Conservation (phyloP, 2,797 vertebrate genomes). For the Miichthys miiuy region DNA sequence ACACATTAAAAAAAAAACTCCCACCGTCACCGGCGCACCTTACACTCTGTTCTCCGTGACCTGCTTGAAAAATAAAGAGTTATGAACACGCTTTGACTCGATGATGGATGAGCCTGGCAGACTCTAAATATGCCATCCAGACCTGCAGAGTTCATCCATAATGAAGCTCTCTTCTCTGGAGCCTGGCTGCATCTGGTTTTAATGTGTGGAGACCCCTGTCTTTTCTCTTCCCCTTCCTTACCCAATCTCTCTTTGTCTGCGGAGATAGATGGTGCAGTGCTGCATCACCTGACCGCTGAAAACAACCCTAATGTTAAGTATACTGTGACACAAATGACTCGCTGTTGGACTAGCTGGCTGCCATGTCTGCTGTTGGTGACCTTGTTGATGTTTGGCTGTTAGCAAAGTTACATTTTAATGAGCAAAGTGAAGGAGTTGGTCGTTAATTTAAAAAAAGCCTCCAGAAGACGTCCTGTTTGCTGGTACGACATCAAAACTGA, state of each 20-base stretch:
- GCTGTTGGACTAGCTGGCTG: no score
- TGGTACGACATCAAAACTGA: no score
- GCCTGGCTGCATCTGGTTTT: conserved; percentile 80
- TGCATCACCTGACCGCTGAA: conserved; percentile 21
- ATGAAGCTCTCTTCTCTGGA: conserved; percentile 59
- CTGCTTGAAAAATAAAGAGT: conserved; percentile 23
- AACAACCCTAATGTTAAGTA: neutral
- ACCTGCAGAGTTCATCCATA: conserved; percentile 55
- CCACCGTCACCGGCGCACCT: no score
- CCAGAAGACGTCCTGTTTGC: neutral
- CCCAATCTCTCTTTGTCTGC: conserved; percentile 5
- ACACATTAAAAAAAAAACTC: conserved; percentile 10
- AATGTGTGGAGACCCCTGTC: conserved; percentile 71
- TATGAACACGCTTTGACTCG: conserved; percentile 48
- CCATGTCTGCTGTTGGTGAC: no score
- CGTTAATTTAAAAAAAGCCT: neutral
- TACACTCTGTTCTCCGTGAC: conserved; percentile 9
- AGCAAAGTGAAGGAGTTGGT: neutral
- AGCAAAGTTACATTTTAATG: neutral
- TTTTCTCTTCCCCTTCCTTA: conserved; percentile 19
- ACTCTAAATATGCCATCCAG: conserved; percentile 76
- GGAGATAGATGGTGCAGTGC: conserved; percentile 22
- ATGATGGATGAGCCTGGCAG: conserved; percentile 74
- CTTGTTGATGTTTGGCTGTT: no score
- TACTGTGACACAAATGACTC: neutral